Evolutionary conservation across 2,797 vertebrate species (phyloP).

Genomic region (Erpetoichthys calabaricus): DNA sequence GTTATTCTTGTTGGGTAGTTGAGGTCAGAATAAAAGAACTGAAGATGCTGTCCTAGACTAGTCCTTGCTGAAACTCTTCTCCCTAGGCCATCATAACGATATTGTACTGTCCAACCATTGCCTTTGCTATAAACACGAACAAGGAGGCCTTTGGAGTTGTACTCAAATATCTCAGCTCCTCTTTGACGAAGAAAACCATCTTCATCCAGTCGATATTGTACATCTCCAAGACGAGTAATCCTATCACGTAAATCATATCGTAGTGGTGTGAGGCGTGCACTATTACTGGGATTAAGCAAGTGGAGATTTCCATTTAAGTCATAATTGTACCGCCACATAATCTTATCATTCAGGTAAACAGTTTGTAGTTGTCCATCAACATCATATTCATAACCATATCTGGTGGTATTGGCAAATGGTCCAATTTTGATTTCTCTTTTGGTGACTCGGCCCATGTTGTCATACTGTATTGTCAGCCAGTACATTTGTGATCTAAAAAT

Average conservation of each 20-base stretch:
- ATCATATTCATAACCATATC: slow-evolving; percentile 88
- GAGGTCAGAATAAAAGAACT: slow-evolving; percentile 94
- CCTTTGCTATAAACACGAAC: slow-evolving; percentile 92
- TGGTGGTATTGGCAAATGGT: slow-evolving; percentile 92
- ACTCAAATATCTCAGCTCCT: slow-evolving; percentile 88
- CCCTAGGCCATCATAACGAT: slow-evolving; percentile 87
- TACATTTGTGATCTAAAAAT: slow-evolving; percentile 93
- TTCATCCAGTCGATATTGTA: slow-evolving; percentile 90
- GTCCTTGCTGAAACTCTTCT: slow-evolving; percentile 84
- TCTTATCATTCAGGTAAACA: slow-evolving; percentile 87
- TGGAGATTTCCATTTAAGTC: slow-evolving; percentile 95
- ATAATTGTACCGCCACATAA: slow-evolving; percentile 93
- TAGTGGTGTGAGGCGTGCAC: slow-evolving; percentile 70
- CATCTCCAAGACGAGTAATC: slow-evolving; percentile 86
- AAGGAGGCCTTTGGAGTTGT: slow-evolving; percentile 90
- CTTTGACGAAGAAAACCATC: slow-evolving; percentile 88
- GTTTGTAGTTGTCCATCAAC: slow-evolving; percentile 92
- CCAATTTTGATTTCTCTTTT: slow-evolving; percentile 92
- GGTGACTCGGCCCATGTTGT: slow-evolving; percentile 87
- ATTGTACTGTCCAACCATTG: slow-evolving; percentile 84
- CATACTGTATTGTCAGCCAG: slow-evolving; percentile 95
- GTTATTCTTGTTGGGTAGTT: slow-evolving; percentile 87
- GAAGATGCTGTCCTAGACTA: slow-evolving; percentile 81
- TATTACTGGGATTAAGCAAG: slow-evolving; percentile 79
- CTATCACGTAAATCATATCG: slow-evolving; percentile 88